These are phyloP conservation scores for Petrocephalus zakoni DNA, from an alignment of 2,113 vertebrate genomes.

Conservation along the genomic window DNA sequence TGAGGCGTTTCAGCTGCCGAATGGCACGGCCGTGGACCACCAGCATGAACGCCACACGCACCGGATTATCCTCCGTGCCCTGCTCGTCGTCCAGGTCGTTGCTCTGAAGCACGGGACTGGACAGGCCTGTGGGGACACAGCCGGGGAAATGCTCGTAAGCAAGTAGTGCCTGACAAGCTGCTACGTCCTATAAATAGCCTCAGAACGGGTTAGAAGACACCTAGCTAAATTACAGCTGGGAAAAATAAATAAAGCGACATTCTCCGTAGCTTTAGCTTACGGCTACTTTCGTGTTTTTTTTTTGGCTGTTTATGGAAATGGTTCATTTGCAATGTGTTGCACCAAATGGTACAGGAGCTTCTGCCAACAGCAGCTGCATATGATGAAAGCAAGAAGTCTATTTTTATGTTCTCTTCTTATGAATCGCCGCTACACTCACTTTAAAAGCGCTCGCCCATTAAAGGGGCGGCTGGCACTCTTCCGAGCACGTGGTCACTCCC, in stretches of 20 bases:
- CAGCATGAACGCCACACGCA: conserved; percentile 84
- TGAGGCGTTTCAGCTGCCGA: conserved; percentile 86
- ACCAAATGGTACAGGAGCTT: not conserved
- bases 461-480: not conserved
- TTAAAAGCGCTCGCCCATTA: not conserved
- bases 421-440: not conserved
- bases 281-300: not conserved
- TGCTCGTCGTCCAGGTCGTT: conserved; percentile 69
- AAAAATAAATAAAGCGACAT: not conserved
- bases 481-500: not conserved
- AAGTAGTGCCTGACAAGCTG: not conserved
- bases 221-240: not conserved
- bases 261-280: not conserved
- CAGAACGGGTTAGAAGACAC: not conserved
- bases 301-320: not conserved
- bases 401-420: not conserved
- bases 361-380: not conserved
- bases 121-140: conserved; percentile 15
- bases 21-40: conserved; percentile 88
- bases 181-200: not conserved
- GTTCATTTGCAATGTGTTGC: not conserved
- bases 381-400: not conserved
- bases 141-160: not conserved
- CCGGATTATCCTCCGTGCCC: conserved; percentile 62
- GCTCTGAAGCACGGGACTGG: conserved; percentile 70